Evolutionary conservation across 2,113 vertebrate species (phyloP), one percentile per base, ranked within the genome.

Genomic region (Tragulus kanchil): DNA sequence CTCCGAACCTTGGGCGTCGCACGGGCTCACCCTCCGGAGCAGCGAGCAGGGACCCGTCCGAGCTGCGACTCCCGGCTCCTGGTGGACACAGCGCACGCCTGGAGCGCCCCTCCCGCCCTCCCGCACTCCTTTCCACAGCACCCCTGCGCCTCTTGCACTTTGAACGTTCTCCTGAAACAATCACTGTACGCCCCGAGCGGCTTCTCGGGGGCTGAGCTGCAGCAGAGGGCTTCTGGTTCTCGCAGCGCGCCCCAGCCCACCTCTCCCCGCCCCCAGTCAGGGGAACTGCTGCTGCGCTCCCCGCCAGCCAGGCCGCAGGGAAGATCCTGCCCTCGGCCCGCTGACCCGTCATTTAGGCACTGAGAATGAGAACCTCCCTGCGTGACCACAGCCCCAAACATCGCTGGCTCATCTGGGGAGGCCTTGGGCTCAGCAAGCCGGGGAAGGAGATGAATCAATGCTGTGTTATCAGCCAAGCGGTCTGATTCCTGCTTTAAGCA

Each of bases 391-490:
- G 21, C 81, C 97, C 94, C 83, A 71, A 98, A 95, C 93, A 89
- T 1, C 56, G 26, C 95, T 23, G 67, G 91, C 96, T 97, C 97
- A 81, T 98, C 95, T 62, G 92, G 78, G 50, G 16, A 92, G 85
- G 97, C 97, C 98, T 87, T 92, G 3, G 88, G 98, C 97, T 96
- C 97, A 88, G 98, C 97, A 97, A 95, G 96, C 95, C 1, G 2
- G 28, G 94, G 26, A 94, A 98, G 97, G 89, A 95, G 94, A 97
- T 78, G 97, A 97, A 98, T 98, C 97, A 87, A 98, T 98, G 97
- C 98, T 97, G 95, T 87, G 97, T 95, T 97, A 98, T 98, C 97
- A 97, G 98, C 98, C 97, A 88, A 97, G 98, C 97, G 94, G 98
- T 98, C 95, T 97, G 98, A 98, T 97, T 98, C 97, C 96, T 90